These are phyloP conservation scores for Sphaeridia pumilis DNA, from an alignment of 2,888 invertebrate species.

Conservation along the genomic window DNA sequence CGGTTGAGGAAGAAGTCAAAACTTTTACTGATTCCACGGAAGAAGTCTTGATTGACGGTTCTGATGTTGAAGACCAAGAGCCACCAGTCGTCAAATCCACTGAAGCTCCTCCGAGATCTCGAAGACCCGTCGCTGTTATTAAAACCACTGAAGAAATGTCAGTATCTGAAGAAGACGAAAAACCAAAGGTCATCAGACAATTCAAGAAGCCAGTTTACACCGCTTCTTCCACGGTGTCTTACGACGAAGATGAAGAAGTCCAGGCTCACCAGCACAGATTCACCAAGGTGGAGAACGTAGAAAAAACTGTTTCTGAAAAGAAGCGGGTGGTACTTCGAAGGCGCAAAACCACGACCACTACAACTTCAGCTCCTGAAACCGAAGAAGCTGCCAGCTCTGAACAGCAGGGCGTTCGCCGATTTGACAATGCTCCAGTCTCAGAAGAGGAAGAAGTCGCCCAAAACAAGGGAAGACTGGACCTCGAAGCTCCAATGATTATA, in stretches of 20 bases:
- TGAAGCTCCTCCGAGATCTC: not conserved
- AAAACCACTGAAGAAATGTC: not conserved
- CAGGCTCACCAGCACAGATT: not conserved
- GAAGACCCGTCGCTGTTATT: not conserved
- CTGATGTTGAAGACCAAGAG: not conserved
- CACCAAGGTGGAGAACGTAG: not conserved
- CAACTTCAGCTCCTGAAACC: not conserved
- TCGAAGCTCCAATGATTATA: slow-evolving; percentile 6
- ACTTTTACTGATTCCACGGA: not conserved
- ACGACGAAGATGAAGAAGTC: not conserved
- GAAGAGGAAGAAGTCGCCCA: not conserved
- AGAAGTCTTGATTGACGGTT: not conserved
- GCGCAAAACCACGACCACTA: not conserved
- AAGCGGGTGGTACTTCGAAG: not conserved
- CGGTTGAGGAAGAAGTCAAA: not conserved
- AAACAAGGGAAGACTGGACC: no score
- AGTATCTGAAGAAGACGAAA: not conserved
- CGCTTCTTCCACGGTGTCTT: not conserved
- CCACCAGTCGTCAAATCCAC: not conserved
- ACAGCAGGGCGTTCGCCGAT: no score
- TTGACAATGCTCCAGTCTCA: not conserved
- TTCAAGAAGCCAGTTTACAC: not conserved
- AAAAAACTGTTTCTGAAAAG: not conserved
- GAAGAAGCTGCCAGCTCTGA: no score
- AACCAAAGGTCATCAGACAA: not conserved